These are phyloP conservation scores for Drosophila quadrilineata DNA, from an alignment of 1,140 invertebrate species.

Conservation along the genomic window DNA sequence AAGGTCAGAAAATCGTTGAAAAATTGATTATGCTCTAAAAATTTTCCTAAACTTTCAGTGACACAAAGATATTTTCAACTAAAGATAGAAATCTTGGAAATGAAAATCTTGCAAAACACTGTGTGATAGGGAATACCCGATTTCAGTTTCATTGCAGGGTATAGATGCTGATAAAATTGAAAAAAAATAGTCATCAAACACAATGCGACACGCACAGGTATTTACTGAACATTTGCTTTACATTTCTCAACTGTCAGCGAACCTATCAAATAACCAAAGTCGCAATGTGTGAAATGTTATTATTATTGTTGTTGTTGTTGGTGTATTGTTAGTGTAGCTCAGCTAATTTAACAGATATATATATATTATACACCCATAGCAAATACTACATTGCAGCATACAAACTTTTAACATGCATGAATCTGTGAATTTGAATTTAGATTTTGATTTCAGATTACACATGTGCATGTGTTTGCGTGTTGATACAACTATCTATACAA, in stretches of 20 bases:
- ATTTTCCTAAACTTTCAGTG: no score
- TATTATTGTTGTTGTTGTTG: conserved; percentile 1
- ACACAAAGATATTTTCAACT: no score
- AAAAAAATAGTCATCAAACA: no score
- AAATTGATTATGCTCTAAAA: no score
- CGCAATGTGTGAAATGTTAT: conserved; percentile 57
- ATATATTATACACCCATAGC: neutral
- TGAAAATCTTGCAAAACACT: no score
- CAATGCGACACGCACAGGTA: conserved; percentile 23
- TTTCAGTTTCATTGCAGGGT: neutral
- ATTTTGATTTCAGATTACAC: no score
- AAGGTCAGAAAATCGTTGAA: no score
- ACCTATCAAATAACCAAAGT: conserved; percentile 52
- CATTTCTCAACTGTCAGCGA: conserved; percentile 15
- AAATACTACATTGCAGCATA: conserved; percentile 12
- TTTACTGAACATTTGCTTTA: conserved; percentile 31
- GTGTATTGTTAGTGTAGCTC: neutral
- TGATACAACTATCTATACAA: no score
- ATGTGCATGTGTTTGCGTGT: conserved; percentile 20
- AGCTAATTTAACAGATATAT: conserved; percentile 13
- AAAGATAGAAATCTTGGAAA: no score
- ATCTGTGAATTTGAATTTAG: conserved; percentile 28
- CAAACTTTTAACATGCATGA: neutral
- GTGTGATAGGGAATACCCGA: neutral
- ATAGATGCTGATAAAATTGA: neutral